phyloP scores from a whole-genome alignment of 92 coral and sea anemone species.

The Phenganax marumi region DNA sequence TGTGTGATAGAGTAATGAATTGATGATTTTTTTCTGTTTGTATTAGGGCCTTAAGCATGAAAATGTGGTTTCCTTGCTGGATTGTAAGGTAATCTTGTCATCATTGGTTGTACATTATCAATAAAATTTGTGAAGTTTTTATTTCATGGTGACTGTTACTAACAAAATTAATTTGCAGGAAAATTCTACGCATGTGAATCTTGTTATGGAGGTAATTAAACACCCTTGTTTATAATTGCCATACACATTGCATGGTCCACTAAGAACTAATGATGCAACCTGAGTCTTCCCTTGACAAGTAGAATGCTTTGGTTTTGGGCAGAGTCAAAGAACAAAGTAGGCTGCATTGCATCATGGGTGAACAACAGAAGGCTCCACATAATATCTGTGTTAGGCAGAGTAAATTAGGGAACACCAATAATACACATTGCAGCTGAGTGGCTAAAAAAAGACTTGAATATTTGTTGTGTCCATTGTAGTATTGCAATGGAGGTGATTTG shows the following conservation, averaged over 20 bases:
- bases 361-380: no score
- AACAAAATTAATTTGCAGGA: constrained; percentile 54
- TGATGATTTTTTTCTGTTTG: neutral
- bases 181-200: constrained; percentile 72
- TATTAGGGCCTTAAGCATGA: constrained; percentile 90
- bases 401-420: no score
- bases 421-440: neutral
- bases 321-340: no score
- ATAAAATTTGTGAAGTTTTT: neutral
- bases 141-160: neutral
- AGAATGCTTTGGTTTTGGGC: no score
- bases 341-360: no score
- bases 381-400: no score
- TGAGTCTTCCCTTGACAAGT: no score
- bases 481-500: constrained; percentile 97
- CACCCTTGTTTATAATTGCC: constrained; percentile 5
- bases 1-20: constrained; percentile 3
- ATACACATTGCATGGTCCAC: no score
- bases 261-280: no score
- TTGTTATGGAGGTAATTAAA: constrained; percentile 89
- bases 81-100: constrained; percentile 71
- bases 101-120: neutral
- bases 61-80: constrained; percentile 87
- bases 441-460: no score
- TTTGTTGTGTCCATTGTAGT: constrained; percentile 47